A percentile compares a stretch with the other conserved stretches of the same genome.
Conservation (phyloP, 1,140 invertebrate genomes). For the Chlorops oryzae region DNA sequence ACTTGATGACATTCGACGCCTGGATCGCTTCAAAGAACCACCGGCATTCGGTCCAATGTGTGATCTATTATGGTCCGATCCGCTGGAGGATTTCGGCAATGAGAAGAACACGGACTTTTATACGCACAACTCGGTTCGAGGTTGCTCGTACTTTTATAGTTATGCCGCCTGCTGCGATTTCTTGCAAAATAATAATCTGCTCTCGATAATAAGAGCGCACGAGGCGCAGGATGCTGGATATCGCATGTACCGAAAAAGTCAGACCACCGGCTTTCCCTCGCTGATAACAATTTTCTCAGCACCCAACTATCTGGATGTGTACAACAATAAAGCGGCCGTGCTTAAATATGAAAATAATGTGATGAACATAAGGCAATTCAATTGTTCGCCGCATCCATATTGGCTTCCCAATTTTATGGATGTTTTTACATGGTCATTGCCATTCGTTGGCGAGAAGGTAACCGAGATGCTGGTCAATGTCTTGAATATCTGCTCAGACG, state of each 20-base stretch:
- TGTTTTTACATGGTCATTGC: conserved; percentile 99
- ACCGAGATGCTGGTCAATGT: conserved; percentile 99
- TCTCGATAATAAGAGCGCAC: conserved; percentile 98
- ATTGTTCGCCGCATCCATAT: conserved; percentile 98
- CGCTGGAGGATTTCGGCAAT: conserved; percentile 97
- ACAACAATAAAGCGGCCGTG: conserved; percentile 99
- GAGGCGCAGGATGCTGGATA: conserved; percentile 99
- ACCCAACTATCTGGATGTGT: conserved; percentile 99
- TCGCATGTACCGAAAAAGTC: conserved; percentile 99
- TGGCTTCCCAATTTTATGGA: conserved; percentile 99
- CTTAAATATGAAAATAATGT: conserved; percentile 99
- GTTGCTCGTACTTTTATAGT: conserved; percentile 99
- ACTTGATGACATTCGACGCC: conserved; percentile 97
- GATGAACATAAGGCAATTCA: conserved; percentile 99
- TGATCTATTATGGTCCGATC: conserved; percentile 96
- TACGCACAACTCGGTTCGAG: conserved; percentile 97
- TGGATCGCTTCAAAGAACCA: conserved; percentile 99
- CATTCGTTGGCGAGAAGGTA: conserved; percentile 99
- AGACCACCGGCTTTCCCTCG: conserved; percentile 97
- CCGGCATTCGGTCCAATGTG: conserved; percentile 99
- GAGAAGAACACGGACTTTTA: conserved; percentile 99
- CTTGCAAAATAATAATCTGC: conserved; percentile 96
- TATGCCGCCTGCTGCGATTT: conserved; percentile 99
- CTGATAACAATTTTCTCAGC: conserved; percentile 99
- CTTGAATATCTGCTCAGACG: conserved; percentile 98